Conservation (phyloP, 2,888 invertebrate genomes). For the Blastobasis adustella region DNA sequence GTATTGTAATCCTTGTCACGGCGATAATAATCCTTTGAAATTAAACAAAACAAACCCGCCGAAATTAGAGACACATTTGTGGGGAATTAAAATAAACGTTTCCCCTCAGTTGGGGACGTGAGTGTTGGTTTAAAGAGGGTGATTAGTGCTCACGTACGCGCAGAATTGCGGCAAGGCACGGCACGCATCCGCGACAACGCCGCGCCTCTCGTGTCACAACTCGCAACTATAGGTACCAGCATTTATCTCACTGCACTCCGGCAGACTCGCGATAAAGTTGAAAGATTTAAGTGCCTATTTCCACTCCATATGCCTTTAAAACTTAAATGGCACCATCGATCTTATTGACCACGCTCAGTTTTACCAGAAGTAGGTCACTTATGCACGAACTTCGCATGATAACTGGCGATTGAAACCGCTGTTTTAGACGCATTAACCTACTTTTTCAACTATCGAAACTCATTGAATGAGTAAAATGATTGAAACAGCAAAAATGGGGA, state of each 20-base stretch:
- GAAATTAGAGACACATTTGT: slow-evolving; percentile 63
- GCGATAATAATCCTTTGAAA: slow-evolving; percentile 45
- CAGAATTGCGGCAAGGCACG: slow-evolving; percentile 41
- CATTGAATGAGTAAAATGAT: too few relatives aligned
- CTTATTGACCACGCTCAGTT: neutral
- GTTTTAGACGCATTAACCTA: too few relatives aligned
- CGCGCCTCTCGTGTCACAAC: slow-evolving; percentile 30
- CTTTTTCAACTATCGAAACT: too few relatives aligned
- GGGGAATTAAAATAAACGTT: slow-evolving; percentile 63
- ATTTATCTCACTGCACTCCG: too few relatives aligned
- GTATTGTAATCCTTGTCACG: slow-evolving; percentile 24
- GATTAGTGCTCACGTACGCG: slow-evolving; percentile 55
- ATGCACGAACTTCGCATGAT: neutral
- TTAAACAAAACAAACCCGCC: slow-evolving; percentile 53
- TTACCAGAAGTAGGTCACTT: slow-evolving; percentile 1
- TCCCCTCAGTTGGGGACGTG: slow-evolving; percentile 45
- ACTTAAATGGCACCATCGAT: neutral
- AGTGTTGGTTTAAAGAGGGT: slow-evolving; percentile 54
- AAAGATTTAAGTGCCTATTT: slow-evolving; percentile 2
- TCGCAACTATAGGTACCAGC: too few relatives aligned
- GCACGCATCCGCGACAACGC: slow-evolving; percentile 14
- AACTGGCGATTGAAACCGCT: neutral
- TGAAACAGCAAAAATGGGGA: too few relatives aligned
- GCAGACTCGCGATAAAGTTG: neutral
- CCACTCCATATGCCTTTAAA: slow-evolving; percentile 3